A percentile compares a stretch with the other conserved stretches of the same genome.
phyloP scores from a whole-genome alignment of 2,888 invertebrate genomes.

The Diloba caeruleocephala region DNA sequence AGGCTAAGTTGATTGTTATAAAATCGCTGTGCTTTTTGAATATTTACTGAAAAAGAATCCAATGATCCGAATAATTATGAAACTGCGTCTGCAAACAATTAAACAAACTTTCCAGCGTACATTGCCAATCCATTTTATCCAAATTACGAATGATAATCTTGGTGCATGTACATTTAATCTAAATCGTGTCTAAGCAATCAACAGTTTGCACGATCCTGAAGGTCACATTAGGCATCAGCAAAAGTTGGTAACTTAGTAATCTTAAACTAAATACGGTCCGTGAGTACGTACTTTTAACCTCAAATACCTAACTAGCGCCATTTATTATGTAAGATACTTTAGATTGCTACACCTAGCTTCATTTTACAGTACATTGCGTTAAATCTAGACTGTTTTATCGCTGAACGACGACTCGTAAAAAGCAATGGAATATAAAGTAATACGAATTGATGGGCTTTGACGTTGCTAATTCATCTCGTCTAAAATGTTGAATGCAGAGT shows the following conservation, averaged over 20 bases:
- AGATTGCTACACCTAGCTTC: conserved; percentile 8
- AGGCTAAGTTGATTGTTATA: no score
- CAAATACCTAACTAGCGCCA: conserved; percentile 3
- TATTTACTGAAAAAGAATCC: no score
- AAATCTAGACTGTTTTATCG: conserved; percentile 24
- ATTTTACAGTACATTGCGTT: conserved; percentile 30
- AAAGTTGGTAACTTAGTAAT: conserved; percentile 19
- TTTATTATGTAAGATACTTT: conserved; percentile 21
- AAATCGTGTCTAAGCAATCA: conserved; percentile 7
- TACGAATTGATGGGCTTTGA: conserved; percentile 12
- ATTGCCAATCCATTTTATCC: neutral
- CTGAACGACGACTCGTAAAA: conserved; percentile 21
- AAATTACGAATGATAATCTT: neutral
- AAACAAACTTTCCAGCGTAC: neutral
- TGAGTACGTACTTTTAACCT: neutral
- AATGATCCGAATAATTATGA: no score
- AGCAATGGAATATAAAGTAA: conserved; percentile 34
- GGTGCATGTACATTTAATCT: neutral
- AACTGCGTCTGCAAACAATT: no score
- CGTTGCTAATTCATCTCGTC: conserved; percentile 21
- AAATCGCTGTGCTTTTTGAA: no score
- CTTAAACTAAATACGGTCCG: conserved; percentile 10
- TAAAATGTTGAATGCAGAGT: conserved; percentile 17
- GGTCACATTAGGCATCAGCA: conserved; percentile 4
- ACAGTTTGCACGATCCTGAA: neutral